Evolutionary conservation across 2,888 invertebrate species (phyloP).

Genomic region (Magallana nippona): DNA sequence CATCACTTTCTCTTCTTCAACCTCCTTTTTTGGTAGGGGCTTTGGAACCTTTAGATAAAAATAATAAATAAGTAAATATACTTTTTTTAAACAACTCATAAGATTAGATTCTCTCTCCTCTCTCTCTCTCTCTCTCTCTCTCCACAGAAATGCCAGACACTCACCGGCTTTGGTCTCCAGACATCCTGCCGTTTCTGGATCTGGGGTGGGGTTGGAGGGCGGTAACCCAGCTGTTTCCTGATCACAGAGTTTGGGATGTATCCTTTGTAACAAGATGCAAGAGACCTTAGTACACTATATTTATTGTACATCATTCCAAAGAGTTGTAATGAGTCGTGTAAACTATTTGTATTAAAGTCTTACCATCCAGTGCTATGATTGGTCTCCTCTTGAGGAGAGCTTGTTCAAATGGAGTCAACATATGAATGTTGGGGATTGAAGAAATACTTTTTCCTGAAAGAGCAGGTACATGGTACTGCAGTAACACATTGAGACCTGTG

Average conservation of each 20-base stretch:
- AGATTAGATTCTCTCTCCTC: too few relatives aligned
- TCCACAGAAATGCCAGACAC: conserved; percentile 27
- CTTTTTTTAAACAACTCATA: too few relatives aligned
- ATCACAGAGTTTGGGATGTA: conserved; percentile 73
- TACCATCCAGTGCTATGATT: conserved; percentile 71
- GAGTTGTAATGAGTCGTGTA: neutral
- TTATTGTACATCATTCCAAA: neutral
- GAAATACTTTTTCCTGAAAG: conserved; percentile 22
- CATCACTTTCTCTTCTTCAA: conserved; percentile 52
- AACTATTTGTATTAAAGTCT: neutral
- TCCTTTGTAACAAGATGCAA: conserved; percentile 50
- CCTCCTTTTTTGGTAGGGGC: conserved; percentile 57
- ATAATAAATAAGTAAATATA: neutral
- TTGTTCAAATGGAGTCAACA: conserved; percentile 57
- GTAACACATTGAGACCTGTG: too few relatives aligned
- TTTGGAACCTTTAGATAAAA: conserved; percentile 55
- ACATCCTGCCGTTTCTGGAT: conserved; percentile 47
- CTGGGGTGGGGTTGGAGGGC: conserved; percentile 46
- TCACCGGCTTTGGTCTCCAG: conserved; percentile 65
- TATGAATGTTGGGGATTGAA: conserved; percentile 28
- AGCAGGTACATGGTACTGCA: neutral
- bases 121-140: too few relatives aligned
- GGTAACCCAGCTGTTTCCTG: conserved; percentile 57
- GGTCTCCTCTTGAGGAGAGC: conserved; percentile 64
- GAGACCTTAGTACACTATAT: neutral